Percentiles rank a stretch among this genome's conserved stretches.
Evolutionary conservation across 1,140 invertebrate species (phyloP).

Genomic region (Euborellia annulipes): DNA sequence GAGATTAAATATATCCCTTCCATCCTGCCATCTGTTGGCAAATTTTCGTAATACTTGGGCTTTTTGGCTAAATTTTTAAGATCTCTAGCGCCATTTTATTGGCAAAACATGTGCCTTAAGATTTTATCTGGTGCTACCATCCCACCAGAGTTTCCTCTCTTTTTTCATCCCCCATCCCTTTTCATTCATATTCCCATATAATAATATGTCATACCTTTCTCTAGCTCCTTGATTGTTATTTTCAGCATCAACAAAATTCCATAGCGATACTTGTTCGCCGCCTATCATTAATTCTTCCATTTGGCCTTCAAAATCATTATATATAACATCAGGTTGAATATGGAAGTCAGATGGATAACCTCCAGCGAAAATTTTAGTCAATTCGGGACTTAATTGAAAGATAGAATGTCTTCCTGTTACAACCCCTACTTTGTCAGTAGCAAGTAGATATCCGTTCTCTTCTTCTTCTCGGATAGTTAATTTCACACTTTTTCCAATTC

Average conservation of each 20-base stretch:
- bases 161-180: background rate
- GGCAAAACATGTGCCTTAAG: too few relatives aligned
- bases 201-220: constrained; percentile 38
- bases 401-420: constrained; percentile 54
- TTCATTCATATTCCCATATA: background rate
- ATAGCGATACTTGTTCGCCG: constrained; percentile 75
- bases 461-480: constrained; percentile 64
- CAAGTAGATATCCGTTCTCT: constrained; percentile 37
- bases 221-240: constrained; percentile 56
- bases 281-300: constrained; percentile 85
- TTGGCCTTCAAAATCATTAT: constrained; percentile 66
- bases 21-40: too few relatives aligned
- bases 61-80: too few relatives aligned
- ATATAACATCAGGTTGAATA: constrained; percentile 47
- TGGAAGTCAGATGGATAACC: constrained; percentile 59
- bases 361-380: constrained; percentile 80
- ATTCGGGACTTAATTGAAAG: constrained; percentile 70
- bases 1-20: too few relatives aligned
- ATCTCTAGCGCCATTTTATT: too few relatives aligned
- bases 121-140: background rate
- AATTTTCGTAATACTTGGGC: too few relatives aligned
- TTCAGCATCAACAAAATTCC: constrained; percentile 78
- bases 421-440: constrained; percentile 38
- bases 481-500: constrained; percentile 67
- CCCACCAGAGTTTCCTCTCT: too few relatives aligned